These are phyloP conservation scores for Parasteatoda tepidariorum DNA, from an alignment of 1,140 invertebrate genomes.

Conservation along the genomic window DNA sequence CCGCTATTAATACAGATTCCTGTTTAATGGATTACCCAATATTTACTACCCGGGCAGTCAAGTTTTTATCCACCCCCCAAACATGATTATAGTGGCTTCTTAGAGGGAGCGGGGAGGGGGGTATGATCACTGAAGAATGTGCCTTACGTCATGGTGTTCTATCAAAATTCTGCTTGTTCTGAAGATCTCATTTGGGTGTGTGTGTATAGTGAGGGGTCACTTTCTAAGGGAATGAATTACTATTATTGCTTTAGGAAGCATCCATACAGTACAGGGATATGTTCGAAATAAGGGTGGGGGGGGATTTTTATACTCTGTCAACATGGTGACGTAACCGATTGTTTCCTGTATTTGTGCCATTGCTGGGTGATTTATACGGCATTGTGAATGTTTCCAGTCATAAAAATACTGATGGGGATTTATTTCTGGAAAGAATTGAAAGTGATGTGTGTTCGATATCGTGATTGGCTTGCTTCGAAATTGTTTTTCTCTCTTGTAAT, in stretches of 20 bases:
- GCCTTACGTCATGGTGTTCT: constrained; percentile 20
- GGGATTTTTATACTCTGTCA: not conserved
- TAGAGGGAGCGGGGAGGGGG: not conserved
- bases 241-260: constrained; percentile 29
- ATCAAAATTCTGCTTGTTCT: constrained; percentile 40
- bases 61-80: not conserved
- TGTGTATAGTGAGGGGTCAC: not conserved
- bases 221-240: not conserved
- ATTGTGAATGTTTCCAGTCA: not conserved
- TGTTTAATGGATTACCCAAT: too few relatives aligned
- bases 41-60: too few relatives aligned
- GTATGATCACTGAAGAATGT: not conserved
- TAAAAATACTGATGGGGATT: not conserved
- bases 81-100: not conserved
- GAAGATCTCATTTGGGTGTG: not conserved
- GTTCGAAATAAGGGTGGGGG: constrained; percentile 3
- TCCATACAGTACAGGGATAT: constrained; percentile 26
- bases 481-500: too few relatives aligned
- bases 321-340: constrained; percentile 34
- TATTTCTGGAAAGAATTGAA: not conserved
- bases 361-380: constrained; percentile 2
- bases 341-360: constrained; percentile 39
- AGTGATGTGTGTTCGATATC: not conserved
- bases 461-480: too few relatives aligned
- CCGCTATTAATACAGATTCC: too few relatives aligned